Conservation (phyloP, 2,113 vertebrate genomes). For the rat (Rattus norvegicus) region DNA sequence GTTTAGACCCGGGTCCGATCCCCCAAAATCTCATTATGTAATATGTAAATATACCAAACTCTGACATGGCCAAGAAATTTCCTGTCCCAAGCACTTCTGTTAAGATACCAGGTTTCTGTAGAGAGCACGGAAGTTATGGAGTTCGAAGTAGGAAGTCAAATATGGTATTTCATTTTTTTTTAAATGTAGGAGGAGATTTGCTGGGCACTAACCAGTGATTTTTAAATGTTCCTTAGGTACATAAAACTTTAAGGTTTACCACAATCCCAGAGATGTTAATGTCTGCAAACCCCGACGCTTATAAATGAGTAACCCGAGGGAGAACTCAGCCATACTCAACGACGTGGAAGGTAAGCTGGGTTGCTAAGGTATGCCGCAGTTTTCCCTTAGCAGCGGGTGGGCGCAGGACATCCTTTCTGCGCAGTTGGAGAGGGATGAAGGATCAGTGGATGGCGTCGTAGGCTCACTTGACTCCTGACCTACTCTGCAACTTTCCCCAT, state of each 20-base stretch:
- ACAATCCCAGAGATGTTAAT: not conserved
- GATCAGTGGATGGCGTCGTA: not conserved
- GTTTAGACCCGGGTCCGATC: not conserved
- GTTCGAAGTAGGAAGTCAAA: not conserved
- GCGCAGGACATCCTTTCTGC: not conserved
- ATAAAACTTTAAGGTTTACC: not conserved
- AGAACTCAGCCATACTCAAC: not conserved
- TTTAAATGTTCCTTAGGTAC: not conserved
- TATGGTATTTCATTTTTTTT: not conserved
- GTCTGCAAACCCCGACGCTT: not conserved
- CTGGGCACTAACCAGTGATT: not conserved
- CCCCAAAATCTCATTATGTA: not conserved
- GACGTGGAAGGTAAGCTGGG: not conserved
- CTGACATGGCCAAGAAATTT: not conserved
- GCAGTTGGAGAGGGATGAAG: not conserved
- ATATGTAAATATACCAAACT: not conserved
- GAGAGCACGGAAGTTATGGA: not conserved
- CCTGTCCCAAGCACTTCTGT: not conserved
- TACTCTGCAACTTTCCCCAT: not conserved
- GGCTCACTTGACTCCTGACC: conserved; percentile 39
- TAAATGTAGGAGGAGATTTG: not conserved
- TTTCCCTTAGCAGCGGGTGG: conserved; percentile 19
- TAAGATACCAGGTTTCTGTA: not conserved
- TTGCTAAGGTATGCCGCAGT: not conserved
- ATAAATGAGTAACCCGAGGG: not conserved